A percentile compares a stretch with the other conserved stretches of the same genome.
These are phyloP conservation scores for Dryobates pubescens DNA, from an alignment of 2,797 vertebrate species.

Conservation along the genomic window DNA sequence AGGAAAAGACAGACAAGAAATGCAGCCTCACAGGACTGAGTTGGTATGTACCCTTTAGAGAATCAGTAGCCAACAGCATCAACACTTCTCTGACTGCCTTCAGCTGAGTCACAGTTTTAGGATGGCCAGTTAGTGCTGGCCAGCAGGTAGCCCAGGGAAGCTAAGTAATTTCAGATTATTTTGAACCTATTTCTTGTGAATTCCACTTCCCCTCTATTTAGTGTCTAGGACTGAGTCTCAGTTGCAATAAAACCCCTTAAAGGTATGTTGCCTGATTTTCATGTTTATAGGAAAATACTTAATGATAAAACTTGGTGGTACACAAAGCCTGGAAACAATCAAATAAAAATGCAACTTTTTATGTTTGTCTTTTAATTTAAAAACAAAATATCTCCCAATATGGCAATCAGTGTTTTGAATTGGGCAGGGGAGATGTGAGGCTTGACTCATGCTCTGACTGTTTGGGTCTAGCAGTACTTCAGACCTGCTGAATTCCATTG, in stretches of 20 bases:
- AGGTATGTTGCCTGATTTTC: background rate
- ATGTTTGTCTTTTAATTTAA: background rate
- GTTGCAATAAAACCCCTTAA: background rate
- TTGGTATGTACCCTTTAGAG: background rate
- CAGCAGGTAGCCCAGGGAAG: background rate
- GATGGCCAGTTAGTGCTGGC: background rate
- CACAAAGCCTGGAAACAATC: background rate
- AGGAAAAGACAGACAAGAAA: background rate
- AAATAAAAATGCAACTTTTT: background rate
- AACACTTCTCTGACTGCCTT: background rate
- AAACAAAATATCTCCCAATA: background rate
- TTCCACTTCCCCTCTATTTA: background rate
- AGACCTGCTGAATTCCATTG: conserved; percentile 40
- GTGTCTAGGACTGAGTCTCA: background rate
- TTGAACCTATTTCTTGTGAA: background rate
- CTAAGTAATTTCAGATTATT: background rate
- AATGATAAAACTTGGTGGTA: background rate
- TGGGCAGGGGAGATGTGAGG: background rate
- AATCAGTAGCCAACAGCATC: background rate
- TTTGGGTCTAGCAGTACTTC: background rate
- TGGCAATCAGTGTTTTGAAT: background rate
- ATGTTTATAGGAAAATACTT: background rate
- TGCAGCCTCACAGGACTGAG: background rate
- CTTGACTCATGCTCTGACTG: background rate
- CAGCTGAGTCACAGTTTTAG: background rate